Base-by-base conservation (phyloP, 2,888 invertebrate genomes). In the Leptogaster cylindrica region DNA sequence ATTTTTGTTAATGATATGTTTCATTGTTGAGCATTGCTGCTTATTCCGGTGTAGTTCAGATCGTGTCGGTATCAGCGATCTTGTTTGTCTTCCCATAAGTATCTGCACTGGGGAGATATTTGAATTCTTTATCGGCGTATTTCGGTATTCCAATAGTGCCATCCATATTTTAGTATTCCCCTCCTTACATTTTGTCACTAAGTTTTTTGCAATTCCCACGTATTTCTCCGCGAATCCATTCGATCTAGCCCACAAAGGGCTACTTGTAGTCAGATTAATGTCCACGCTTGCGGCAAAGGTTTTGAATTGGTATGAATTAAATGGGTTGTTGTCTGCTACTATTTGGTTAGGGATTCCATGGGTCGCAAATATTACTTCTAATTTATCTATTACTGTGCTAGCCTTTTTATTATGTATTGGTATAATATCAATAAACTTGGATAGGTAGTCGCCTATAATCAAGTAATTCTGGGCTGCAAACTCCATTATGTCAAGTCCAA, bases 401-500 rank as follows among this genome's bases (percentile, higher is more conserved):
- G 50, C 33, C 8, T 20, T 50, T 65, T 50, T 50, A 4, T 6
- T 36, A 6, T 28, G 3, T 20, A 65, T 1, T 3, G 28, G 25
- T 23, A 63, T 50, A 18, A 70, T 66, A 58, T 73, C 71, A 18
- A 70, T 46, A 67, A 66, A 73, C 61, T 69, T 72, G 5, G 68
- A 70, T 28, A 69, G 73, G 20, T 68, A 71, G 52, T 75, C 73
- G n/a, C 69, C 46, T 31, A 74, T 61, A 10, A 74, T 67, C 36
- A 76, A 68, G 66, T 72, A 74, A 39, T 25, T 10, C 27, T 48
- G 52, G 2, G 25, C 36, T 8, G 8, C 27, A n/a, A 46, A 8
- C 12, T 64, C 70, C 66, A 64, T 64, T 67, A 76, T 73, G 71
- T 76, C 76, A 25, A 72, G 66, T 44, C 69, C 73, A 27, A 77